Evolutionary conservation across 2,797 vertebrate genomes (phyloP), one percentile per base, ranked within the genome.

Genomic region (Poecilia gillii): DNA sequence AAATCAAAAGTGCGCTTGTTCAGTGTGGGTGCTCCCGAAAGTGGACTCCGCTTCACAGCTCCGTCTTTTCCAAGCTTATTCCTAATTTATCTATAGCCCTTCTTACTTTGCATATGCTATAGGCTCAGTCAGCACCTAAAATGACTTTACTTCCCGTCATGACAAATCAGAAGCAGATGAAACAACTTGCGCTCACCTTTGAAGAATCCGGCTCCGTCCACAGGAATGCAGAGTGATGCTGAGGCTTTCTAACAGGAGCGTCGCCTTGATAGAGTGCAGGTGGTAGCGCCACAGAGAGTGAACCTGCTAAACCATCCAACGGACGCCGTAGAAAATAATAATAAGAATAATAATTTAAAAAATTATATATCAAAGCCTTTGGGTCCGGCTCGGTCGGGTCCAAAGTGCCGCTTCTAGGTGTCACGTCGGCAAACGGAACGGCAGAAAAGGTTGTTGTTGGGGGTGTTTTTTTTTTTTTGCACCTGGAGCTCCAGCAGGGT

Each of bases 191-290:
- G 74, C 78, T 94, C 90, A 95, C 94, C 94, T 95, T 90, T 81
- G 7, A 74, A 82, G 84, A 80, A 81, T 89, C 74, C 74, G 71
- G 55, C 90, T 90, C 89, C 68, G 92, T 93, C 93, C 91, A 74
- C 66, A 92, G 94, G 95, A 94, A 95, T 94, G 94, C 85, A 46
- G 88, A 84, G 90, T 79, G 90, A 84, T 84, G 89, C 89, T 74
- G 90, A 79, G 90, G 92, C 91, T 90, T 84, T 46, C 43, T 7
- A n/a, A 55, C 88, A 76, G 83, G 79, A 86, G 83, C 83, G 83
- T 71, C 73, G 84, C 70, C 89, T 25, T 70, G 83, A 82, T 74
- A 75, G 84, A 75, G 88, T 77, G 93, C 91, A 92, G 92, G 89
- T 90, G 92, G 81, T 73, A 75, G 80, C 81, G 90, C 83, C 85